These are phyloP conservation scores for Hippocampus guttulatus DNA, from an alignment of 2,113 vertebrate genomes.

Conservation along the genomic window DNA sequence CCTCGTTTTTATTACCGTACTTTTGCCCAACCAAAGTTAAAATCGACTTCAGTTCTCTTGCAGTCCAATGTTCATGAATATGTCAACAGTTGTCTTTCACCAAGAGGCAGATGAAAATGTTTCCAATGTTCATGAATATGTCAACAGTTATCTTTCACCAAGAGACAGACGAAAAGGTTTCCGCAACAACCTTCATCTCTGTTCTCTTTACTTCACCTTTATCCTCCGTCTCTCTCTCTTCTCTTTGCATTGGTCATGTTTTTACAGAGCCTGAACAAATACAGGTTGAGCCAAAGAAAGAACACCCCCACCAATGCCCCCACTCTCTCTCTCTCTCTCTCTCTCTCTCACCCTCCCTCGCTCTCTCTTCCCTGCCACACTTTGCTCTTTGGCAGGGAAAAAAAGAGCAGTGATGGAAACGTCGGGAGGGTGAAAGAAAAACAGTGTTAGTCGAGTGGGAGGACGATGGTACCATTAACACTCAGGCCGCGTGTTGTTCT, in stretches of 20 bases:
- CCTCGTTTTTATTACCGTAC: not conserved
- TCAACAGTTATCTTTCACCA: conserved; percentile 55
- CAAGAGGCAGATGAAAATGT: conserved; percentile 11
- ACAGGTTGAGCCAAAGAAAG: conserved; percentile 53
- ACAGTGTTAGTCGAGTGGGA: conserved; percentile 45
- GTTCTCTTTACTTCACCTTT: conserved; percentile 38
- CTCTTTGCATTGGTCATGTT: conserved; percentile 62
- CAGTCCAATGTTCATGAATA: conserved; percentile 34
- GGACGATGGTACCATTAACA: conserved; percentile 54
- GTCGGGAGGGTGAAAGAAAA: conserved; percentile 49
- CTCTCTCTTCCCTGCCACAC: conserved; percentile 20
- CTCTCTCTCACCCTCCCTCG: not conserved
- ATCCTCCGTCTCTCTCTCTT: conserved; percentile 32
- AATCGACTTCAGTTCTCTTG: conserved; percentile 3
- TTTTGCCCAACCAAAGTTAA: not conserved
- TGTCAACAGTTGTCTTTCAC: conserved; percentile 55
- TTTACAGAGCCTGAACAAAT: conserved; percentile 76
- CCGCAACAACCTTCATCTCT: conserved; percentile 23
- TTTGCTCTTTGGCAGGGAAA: conserved; percentile 26
- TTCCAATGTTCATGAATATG: conserved; percentile 39
- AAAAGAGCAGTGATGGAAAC: conserved; percentile 12
- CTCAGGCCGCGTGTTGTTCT: conserved; percentile 38
- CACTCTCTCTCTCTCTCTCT: conserved; percentile 1
- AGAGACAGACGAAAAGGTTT: conserved; percentile 12
- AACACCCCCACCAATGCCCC: conserved; percentile 30